phyloP scores from a whole-genome alignment of 2,113 vertebrate genomes.

The Phylloscopus trochiloides region DNA sequence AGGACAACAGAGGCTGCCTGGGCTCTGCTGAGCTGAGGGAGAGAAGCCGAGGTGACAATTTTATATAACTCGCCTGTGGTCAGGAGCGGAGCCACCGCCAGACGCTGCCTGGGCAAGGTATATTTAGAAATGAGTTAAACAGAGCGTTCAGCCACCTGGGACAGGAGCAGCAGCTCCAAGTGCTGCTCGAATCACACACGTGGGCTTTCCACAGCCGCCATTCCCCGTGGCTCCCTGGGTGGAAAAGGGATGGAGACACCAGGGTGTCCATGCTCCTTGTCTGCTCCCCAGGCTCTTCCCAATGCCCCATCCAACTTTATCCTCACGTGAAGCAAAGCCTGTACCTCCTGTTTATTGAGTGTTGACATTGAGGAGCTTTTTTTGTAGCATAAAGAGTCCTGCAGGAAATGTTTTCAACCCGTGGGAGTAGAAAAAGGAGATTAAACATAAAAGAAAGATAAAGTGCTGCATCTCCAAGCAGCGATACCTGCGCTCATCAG shows the following conservation, averaged over 20 bases:
- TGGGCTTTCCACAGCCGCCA: neutral
- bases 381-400: neutral
- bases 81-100: neutral
- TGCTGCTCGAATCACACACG: neutral
- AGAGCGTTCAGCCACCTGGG: neutral
- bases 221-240: neutral
- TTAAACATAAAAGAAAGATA: neutral
- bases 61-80: neutral
- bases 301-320: rapidly evolving
- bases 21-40: neutral
- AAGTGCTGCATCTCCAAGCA: neutral
- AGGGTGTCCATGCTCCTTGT: neutral
- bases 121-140: conserved; percentile 36
- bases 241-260: neutral
- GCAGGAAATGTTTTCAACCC: neutral
- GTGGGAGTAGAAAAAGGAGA: neutral
- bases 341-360: neutral
- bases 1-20: neutral
- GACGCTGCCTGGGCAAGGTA: neutral
- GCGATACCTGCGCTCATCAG: rapidly evolving
- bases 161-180: neutral
- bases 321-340: neutral
- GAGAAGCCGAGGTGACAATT: conserved; percentile 20
- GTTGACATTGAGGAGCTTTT: neutral
- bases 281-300: neutral